A percentile compares a stretch with the other conserved stretches of the same genome.
These are phyloP conservation scores for Agrenia bidenticulata DNA, from an alignment of 2,888 invertebrate genomes.

Conservation along the genomic window DNA sequence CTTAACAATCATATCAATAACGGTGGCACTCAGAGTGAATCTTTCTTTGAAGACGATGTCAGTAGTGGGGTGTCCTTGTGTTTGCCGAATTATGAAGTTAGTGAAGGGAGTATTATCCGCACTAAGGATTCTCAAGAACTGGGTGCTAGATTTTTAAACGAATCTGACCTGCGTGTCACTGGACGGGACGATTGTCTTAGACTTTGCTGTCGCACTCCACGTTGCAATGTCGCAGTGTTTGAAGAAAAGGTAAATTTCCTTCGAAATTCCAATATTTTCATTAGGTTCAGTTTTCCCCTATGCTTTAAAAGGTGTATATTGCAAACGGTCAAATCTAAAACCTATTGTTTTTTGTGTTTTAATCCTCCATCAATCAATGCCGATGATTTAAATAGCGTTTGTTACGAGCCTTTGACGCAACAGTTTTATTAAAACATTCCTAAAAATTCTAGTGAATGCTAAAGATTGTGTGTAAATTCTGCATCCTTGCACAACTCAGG, in stretches of 20 bases:
- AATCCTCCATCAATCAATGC: too few relatives aligned
- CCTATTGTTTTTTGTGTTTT: too few relatives aligned
- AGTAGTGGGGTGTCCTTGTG: constrained; percentile 59
- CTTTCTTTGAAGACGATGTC: neutral
- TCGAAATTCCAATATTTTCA: too few relatives aligned
- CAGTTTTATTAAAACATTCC: too few relatives aligned
- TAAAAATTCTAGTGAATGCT: too few relatives aligned
- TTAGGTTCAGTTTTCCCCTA: too few relatives aligned
- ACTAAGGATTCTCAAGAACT: constrained; percentile 84
- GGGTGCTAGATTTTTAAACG: constrained; percentile 85
- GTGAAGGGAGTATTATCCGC: constrained; percentile 84
- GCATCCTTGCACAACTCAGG: too few relatives aligned
- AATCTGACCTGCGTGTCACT: constrained; percentile 69
- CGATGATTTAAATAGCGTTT: too few relatives aligned
- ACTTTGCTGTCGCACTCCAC: constrained; percentile 81
- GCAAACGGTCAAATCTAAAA: too few relatives aligned
- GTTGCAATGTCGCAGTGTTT: constrained; percentile 88
- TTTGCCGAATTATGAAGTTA: constrained; percentile 77
- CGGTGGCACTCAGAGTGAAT: neutral
- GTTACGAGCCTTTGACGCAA: too few relatives aligned
- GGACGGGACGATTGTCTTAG: constrained; percentile 78
- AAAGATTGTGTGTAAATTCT: too few relatives aligned
- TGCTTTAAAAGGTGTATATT: too few relatives aligned
- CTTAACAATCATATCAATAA: neutral
- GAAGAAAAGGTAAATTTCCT: constrained; percentile 92